Evolutionary conservation across 2,888 invertebrate genomes (phyloP), one percentile per base, ranked within the genome.

Genomic region (Diadegma fenestrale): DNA sequence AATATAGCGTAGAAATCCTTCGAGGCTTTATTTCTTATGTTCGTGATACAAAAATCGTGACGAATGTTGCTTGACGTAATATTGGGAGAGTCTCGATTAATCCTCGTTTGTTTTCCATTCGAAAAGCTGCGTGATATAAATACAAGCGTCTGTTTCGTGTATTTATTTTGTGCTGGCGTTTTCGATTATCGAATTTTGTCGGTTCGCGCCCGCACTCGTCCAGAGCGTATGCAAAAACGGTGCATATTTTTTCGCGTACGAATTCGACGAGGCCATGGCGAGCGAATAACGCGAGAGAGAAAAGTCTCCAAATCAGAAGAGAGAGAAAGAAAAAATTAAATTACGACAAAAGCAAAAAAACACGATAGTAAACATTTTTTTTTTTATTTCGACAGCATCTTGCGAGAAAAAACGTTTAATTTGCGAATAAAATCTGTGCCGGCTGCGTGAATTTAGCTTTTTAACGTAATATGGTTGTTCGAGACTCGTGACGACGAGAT

Each of bases 301-400:
- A 17, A 66, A 17, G 19, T 54, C 37, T 17, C 45, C 14, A n/a
- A n/a, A 51, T 48, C 3, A n/a, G n/a, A n/a, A n/a, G 26, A 33
- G 43, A 61, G 26, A 51, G 43, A 77, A 10, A n/a, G 17, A 7
- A 14, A n/a, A n/a, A 30, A 43, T 61, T 45, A 54, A 43, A 51
- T 78, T 71, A 81, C 64, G 63, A 71, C 45, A 66, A 80, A 85
- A 85, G 87, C 81, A 80, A 83, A 2, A 87, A 85, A 22, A 76
- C 22, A 68, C n/a, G n/a, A 51, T 51, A 33, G 63, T 17, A 51
- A 58, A 80, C n/a, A 80, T 51, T 41, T 12, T 54, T 54, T n/a
- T 54, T 17, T 2, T 43, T n/a, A 45, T 26, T 48, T 45, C 64
- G 30, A 37, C 64, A 30, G 73, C 69, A 33, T 37, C 75, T 12